A percentile compares a stretch with the other conserved stretches of the same genome.
Evolutionary conservation across 2,888 invertebrate genomes (phyloP).

Genomic region (Philonicus albiceps): DNA sequence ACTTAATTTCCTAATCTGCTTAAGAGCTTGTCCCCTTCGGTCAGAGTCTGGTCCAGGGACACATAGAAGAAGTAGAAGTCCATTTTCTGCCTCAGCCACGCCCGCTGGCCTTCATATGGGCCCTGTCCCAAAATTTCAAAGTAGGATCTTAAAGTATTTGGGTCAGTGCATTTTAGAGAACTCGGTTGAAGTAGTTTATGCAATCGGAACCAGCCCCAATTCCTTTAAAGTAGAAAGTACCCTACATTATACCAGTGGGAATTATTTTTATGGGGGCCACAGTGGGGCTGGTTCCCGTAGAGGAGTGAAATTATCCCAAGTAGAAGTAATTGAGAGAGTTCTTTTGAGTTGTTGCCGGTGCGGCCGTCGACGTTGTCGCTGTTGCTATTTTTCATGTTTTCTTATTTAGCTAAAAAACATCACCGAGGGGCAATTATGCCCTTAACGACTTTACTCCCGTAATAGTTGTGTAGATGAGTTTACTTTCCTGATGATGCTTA

Average conservation of each 20-base stretch:
- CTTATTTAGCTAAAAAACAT: not conserved
- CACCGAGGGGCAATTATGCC: not conserved
- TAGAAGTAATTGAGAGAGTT: conserved; percentile 9
- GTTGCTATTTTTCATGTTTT: not conserved
- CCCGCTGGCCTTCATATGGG: not conserved
- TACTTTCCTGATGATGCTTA: conserved; percentile 20
- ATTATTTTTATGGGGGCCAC: not conserved
- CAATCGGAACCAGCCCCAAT: not conserved
- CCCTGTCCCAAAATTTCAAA: not conserved
- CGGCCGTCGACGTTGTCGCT: not conserved
- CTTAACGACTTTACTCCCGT: conserved; percentile 5
- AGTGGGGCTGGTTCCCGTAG: not conserved
- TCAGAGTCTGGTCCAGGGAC: not conserved
- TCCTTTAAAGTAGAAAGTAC: not conserved
- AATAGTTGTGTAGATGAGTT: conserved; percentile 23
- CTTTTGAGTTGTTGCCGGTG: not conserved
- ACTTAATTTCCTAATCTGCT: conserved; percentile 3
- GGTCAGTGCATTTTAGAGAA: not conserved
- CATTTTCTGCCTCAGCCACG: not conserved
- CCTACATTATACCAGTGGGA: not conserved
- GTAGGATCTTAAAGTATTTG: not conserved
- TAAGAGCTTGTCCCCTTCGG: not conserved
- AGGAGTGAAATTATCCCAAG: conserved; percentile 11
- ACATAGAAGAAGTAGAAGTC: not conserved
- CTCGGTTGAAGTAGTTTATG: not conserved